Evolutionary conservation across 2,113 vertebrate species (phyloP).

Genomic region (Raja brachyura): DNA sequence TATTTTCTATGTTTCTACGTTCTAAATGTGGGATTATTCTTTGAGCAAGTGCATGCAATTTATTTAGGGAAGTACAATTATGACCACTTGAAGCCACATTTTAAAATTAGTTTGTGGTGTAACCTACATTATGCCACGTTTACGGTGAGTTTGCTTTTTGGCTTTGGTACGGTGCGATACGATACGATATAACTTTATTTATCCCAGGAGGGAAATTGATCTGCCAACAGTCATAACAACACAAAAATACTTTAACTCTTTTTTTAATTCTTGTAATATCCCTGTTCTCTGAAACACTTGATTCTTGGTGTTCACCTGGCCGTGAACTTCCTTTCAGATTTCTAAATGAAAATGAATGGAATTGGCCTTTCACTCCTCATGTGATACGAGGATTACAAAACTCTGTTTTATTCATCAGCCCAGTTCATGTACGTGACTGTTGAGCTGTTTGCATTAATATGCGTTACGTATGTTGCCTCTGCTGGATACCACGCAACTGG

Average conservation of each 20-base stretch:
- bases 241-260: too few species aligned
- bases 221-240: too few species aligned
- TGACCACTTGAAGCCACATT: neutral
- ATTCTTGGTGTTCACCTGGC: neutral
- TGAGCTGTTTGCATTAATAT: neutral
- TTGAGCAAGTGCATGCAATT: neutral
- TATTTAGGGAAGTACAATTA: neutral
- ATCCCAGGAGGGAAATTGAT: too few species aligned
- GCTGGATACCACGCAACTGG: neutral
- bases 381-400: neutral
- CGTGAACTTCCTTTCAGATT: neutral
- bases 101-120: neutral
- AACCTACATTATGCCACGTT: neutral
- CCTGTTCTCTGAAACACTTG: neutral
- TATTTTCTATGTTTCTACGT: too few species aligned
- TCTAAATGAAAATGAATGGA: neutral
- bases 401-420: neutral
- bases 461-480: neutral
- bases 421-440: neutral
- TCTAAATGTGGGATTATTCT: neutral
- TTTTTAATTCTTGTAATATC: neutral
- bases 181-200: too few species aligned
- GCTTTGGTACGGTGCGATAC: neutral
- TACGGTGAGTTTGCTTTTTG: neutral
- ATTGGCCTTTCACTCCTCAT: neutral